Evolutionary conservation across 1,140 invertebrate genomes (phyloP).

Genomic region (Drosophila nigrodunni): DNA sequence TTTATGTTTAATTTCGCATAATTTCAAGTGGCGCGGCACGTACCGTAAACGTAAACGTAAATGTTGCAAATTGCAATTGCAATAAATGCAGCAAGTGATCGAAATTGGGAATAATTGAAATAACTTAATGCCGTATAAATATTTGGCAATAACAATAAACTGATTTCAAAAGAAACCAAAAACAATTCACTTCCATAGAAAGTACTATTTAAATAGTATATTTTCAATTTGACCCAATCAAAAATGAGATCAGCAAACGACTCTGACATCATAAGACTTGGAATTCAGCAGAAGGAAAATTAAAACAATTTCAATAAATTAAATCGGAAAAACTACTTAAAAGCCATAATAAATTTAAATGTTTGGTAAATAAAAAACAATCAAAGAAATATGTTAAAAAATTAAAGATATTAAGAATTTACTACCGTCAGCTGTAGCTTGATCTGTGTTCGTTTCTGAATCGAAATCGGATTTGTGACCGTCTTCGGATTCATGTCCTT

Average conservation of each 20-base stretch:
- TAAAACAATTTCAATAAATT: conserved; percentile 13
- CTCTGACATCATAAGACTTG: conserved; percentile 23
- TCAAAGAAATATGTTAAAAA: neutral
- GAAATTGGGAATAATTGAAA: neutral
- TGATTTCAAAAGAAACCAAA: neutral
- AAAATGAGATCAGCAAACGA: conserved; percentile 44
- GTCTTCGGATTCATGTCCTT: neutral
- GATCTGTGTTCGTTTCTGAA: neutral
- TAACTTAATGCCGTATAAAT: conserved; percentile 6
- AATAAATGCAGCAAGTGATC: conserved; percentile 11
- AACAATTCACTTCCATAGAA: too few species aligned
- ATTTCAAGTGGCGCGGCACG: conserved; percentile 27
- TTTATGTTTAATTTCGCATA: conserved; percentile 18
- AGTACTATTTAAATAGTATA: conserved; percentile 7
- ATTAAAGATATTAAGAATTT: conserved; percentile 1
- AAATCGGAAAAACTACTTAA: neutral
- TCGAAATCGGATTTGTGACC: neutral
- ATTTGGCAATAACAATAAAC: conserved; percentile 7
- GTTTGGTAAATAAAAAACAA: conserved; percentile 1
- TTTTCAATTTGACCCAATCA: conserved; percentile 8
- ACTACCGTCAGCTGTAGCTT: conserved; percentile 18
- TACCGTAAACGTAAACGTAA: conserved; percentile 3
- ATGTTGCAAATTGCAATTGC: conserved; percentile 11
- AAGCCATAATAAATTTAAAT: conserved; percentile 1
- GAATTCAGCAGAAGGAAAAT: neutral